A percentile compares a stretch with the other conserved stretches of the same genome.
phyloP scores from a whole-genome alignment of 2,888 invertebrate species.

The Blera fallax region DNA sequence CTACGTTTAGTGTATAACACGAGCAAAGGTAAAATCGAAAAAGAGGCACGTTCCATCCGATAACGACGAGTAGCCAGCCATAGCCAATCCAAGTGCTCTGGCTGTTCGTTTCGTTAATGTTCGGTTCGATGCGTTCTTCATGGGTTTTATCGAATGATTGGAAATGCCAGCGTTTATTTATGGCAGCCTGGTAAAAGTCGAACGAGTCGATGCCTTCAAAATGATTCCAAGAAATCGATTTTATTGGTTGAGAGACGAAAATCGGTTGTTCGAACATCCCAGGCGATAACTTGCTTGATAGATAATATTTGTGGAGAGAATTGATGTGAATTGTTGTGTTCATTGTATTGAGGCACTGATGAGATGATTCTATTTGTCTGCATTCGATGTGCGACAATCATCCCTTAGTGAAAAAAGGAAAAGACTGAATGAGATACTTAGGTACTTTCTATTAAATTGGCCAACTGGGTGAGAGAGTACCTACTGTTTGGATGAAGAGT shows the following conservation, averaged over 20 bases:
- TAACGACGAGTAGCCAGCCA: slow-evolving; percentile 17
- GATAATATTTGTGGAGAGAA: too few species aligned
- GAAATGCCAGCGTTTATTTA: slow-evolving; percentile 71
- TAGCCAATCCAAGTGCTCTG: slow-evolving; percentile 9
- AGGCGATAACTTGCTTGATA: not conserved
- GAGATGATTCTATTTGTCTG: too few species aligned
- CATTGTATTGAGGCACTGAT: too few species aligned
- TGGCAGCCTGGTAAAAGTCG: slow-evolving; percentile 78
- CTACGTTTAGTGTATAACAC: slow-evolving; percentile 19
- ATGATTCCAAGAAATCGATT: slow-evolving; percentile 77
- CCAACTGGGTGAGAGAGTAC: not conserved
- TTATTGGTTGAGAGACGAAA: slow-evolving; percentile 75
- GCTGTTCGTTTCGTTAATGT: slow-evolving; percentile 34
- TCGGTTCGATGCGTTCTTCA: slow-evolving; percentile 67
- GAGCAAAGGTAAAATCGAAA: slow-evolving; percentile 61
- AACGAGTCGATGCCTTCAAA: slow-evolving; percentile 79
- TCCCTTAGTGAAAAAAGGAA: not conserved
- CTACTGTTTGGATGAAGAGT: not conserved
- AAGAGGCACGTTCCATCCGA: slow-evolving; percentile 63
- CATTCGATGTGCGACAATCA: not conserved
- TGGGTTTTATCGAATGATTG: slow-evolving; percentile 72
- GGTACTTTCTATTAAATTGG: not conserved
- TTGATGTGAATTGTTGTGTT: too few species aligned
- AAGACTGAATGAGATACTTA: not conserved
- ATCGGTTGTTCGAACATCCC: slow-evolving; percentile 20